Evolutionary conservation across 2,888 invertebrate genomes (phyloP), one percentile per base, ranked within the genome.

Genomic region (Artemia sinica): DNA sequence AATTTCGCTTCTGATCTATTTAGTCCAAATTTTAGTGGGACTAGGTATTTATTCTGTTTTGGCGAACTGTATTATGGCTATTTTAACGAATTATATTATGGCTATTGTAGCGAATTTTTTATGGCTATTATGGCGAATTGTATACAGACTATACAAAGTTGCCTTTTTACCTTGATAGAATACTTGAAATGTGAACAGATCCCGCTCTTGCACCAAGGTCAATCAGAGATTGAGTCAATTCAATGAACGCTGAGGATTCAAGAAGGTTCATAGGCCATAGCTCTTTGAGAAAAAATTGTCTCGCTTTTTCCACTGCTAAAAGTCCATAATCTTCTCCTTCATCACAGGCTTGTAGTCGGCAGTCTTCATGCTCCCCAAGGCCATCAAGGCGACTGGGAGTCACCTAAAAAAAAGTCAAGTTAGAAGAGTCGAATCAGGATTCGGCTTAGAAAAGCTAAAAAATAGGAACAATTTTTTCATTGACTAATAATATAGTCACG

Each of bases 191-290:
- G 8, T 58, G 58, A 58, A 58, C 58, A 14, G 58, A 58, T 58
- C 58, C 58, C 58, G 58, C 58, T 18, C 58, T n/a, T 58, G 58
- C 58, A 58, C 58, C 58, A 18, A 58, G 58, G 58, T 58, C 58
- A 10, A 58, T 58, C 1, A 58, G 58, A 18, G 58, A 58, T 18
- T 58, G 58, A 58, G 58, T 18, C 14, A 58, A 18, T n/a, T 58
- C 58, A 58, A 58, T 18, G 10, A 58, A 58, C 8, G 58, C 14
- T 18, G 58, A 18, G n/a, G 58, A 58, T 14, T 58, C 58, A 8
- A 58, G 18, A 14, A 58, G 18, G 58, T 10, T 58, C n/a, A 58
- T 58, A 1, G 58, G 58, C 58, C 58, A 58, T n/a, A 58, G 58
- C 58, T 58, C 58, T 18, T 58, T 58, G 14, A 58, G 58, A 18